Evolutionary conservation across 1,140 invertebrate genomes (phyloP).

Genomic region (Homarus americanus): DNA sequence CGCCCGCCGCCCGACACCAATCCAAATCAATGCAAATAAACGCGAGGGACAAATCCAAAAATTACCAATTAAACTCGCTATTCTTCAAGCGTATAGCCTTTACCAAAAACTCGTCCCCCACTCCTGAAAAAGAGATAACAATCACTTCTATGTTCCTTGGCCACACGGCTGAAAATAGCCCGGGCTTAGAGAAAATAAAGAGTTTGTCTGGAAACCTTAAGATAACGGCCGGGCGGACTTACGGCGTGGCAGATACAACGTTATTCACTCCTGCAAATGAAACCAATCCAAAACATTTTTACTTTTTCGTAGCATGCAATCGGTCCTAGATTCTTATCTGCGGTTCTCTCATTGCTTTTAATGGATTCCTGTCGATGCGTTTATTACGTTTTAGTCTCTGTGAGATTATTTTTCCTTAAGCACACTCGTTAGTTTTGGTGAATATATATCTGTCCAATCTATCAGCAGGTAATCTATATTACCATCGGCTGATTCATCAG

Average conservation of each 20-base stretch:
- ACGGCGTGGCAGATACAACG: slow-evolving; percentile 36
- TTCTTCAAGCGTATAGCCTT: slow-evolving; percentile 10
- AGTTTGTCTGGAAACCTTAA: slow-evolving; percentile 38
- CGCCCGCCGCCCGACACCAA: neutral
- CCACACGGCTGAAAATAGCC: slow-evolving; percentile 13
- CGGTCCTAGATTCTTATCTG: slow-evolving; percentile 11
- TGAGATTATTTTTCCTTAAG: neutral
- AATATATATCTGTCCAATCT: too few species aligned
- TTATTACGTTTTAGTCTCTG: neutral
- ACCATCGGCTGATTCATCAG: too few species aligned
- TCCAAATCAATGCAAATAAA: neutral
- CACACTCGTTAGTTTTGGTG: neutral
- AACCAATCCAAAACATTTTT: slow-evolving; percentile 24
- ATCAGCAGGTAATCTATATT: too few species aligned
- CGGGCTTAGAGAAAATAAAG: neutral
- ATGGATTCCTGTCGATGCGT: neutral
- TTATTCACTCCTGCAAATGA: slow-evolving; percentile 41
- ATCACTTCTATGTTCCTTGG: neutral
- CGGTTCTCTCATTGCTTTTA: neutral
- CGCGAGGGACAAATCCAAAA: neutral
- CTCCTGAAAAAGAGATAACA: neutral
- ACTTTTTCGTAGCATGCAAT: neutral
- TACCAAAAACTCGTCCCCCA: neutral
- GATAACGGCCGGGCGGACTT: slow-evolving; percentile 37
- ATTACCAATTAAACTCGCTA: slow-evolving; percentile 37